These are phyloP conservation scores for Helicoverpa zea DNA, from an alignment of 1,140 invertebrate genomes.

Conservation along the genomic window DNA sequence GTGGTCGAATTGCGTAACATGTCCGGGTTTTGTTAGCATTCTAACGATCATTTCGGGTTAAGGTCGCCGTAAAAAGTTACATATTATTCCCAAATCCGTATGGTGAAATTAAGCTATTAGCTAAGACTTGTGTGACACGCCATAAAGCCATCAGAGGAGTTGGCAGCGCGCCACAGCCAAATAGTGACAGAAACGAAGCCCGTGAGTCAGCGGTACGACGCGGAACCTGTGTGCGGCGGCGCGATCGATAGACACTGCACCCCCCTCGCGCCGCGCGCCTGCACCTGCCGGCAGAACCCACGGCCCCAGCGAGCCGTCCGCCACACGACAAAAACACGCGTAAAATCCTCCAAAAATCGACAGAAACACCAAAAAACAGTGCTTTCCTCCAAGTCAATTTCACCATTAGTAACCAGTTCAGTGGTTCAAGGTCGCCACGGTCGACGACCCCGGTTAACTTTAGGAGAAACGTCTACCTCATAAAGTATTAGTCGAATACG, in stretches of 20 bases:
- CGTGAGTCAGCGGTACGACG: conserved; percentile 78
- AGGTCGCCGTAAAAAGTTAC: conserved; percentile 28
- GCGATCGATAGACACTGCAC: conserved; percentile 79
- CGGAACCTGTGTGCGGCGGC: conserved; percentile 73
- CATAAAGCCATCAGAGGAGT: conserved; percentile 68
- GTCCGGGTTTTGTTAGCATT: not conserved
- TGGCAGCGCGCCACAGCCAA: conserved; percentile 74
- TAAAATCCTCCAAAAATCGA: conserved; percentile 60
- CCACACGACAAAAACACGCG: conserved; percentile 56
- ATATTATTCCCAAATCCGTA: conserved; percentile 5
- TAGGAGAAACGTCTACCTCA: conserved; percentile 66
- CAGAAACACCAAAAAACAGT: conserved; percentile 59
- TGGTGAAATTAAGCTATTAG: conserved; percentile 69
- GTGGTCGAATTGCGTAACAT: not conserved
- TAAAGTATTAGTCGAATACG: conserved; percentile 59
- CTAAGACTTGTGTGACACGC: conserved; percentile 61
- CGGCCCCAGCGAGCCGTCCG: conserved; percentile 59
- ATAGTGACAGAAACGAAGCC: conserved; percentile 65
- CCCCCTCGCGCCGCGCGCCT: conserved; percentile 58
- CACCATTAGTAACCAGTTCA: conserved; percentile 50
- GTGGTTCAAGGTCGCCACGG: conserved; percentile 75
- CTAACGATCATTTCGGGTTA: not conserved
- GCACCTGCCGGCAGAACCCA: conserved; percentile 62
- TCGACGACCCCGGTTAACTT: conserved; percentile 60
- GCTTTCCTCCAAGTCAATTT: conserved; percentile 65